Base-by-base conservation (phyloP, 2,113 vertebrate species). In the Sakesphorus luctuosus region DNA sequence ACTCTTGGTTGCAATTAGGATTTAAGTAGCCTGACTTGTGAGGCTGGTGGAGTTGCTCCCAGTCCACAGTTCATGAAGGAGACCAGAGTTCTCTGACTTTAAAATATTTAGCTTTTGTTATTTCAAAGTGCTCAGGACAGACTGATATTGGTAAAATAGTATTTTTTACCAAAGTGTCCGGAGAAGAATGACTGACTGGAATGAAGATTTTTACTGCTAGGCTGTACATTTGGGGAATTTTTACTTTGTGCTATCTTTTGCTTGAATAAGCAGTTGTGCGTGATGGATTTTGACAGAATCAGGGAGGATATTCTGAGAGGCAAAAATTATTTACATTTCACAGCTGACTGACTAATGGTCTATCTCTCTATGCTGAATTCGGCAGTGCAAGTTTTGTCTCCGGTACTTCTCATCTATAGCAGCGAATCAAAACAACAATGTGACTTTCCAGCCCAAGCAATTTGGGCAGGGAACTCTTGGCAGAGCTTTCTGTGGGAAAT, bases 241-340 rank as follows among this genome's bases (percentile, higher is more conserved):
- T 95, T 73, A 74, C 43, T 94, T 86, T 55, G 65, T 78, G 58
- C 46, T 88, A 86, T 49, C 56, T 85, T 83, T 94, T 96, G 84
- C 95, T 96, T 90, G 88, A 97, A 84, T 91, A 92, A 87, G 74
- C 86, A 95, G 23, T 67, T 93, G 62, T 33, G 72, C 38, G 10
- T 96, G 84, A 97, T 95, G 62, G 46, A 74, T 92, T 94, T 81
- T 97, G 95, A 94, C 93, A 96, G 81, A 96, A 95, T 85, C 59
- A 56, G 92, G 73, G 72, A 96, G 75, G 31, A 76, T 96, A 93
- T 92, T 97, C 95, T 96, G 91, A 93, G 96, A 92, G 89, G 90
- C 95, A 97, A 95, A 92, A 93, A 85, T 97, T 95, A 96, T 95
- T 96, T 96, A 94, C 84, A 90, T 96, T 96, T 97, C 91, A 93